Conservation (phyloP, 2,113 vertebrate species). For the Tragelaphus buxtoni region DNA sequence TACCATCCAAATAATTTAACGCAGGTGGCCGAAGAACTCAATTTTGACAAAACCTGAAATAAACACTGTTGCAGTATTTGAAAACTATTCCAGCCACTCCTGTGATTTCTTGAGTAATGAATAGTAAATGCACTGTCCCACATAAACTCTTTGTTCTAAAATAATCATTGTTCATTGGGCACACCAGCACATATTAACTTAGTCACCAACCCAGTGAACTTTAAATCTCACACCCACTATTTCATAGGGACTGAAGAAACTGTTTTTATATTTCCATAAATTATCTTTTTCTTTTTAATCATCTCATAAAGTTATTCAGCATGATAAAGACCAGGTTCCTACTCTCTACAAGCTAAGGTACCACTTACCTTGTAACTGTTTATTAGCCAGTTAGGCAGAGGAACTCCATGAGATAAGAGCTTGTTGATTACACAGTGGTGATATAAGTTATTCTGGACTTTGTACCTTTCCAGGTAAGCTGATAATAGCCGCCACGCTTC, state of each 20-base stretch:
- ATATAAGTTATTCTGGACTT: conserved; percentile 86
- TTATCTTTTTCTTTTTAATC: background rate
- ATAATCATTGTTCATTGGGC: background rate
- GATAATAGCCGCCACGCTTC: conserved; percentile 94
- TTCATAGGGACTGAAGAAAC: background rate
- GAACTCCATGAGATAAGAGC: conserved; percentile 90
- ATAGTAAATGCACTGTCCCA: background rate
- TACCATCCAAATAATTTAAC: background rate
- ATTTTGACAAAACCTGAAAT: background rate
- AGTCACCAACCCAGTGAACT: background rate
- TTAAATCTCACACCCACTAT: background rate
- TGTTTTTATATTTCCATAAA: background rate
- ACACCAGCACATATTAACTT: background rate
- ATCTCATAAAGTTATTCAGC: background rate
- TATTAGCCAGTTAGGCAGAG: conserved; percentile 93
- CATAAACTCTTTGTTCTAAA: background rate
- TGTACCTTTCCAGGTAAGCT: conserved; percentile 87
- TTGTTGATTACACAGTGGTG: conserved; percentile 93
- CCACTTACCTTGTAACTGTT: conserved; percentile 91
- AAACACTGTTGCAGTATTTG: background rate
- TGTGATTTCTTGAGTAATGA: background rate
- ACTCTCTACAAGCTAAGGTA: background rate
- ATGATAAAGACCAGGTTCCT: background rate
- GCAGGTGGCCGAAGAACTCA: background rate
- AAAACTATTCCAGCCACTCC: background rate